Conservation (phyloP, 1,140 invertebrate genomes). For the Dendroctonus ponderosae region DNA sequence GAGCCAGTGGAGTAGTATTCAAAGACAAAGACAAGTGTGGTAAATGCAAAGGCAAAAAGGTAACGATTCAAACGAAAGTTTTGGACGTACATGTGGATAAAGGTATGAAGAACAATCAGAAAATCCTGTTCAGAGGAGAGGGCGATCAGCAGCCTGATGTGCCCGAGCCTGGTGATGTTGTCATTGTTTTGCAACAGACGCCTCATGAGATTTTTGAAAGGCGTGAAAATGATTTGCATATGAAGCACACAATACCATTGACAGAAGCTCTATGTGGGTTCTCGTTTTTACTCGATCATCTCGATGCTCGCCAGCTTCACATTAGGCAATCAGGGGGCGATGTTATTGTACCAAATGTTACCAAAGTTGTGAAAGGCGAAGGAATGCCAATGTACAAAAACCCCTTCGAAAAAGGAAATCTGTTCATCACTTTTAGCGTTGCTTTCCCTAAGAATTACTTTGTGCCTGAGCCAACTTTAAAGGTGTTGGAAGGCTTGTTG, state of each 20-base stretch:
- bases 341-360: constrained; percentile 74
- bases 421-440: constrained; percentile 86
- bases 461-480: constrained; percentile 63
- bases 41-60: constrained; percentile 79
- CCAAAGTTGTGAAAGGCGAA: constrained; percentile 78
- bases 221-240: constrained; percentile 71
- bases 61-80: constrained; percentile 74
- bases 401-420: constrained; percentile 79
- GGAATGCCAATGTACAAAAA: constrained; percentile 88
- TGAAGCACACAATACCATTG: constrained; percentile 71
- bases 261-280: constrained; percentile 92
- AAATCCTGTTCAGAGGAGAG: constrained; percentile 82
- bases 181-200: constrained; percentile 84
- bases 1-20: constrained; percentile 72
- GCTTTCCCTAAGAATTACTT: constrained; percentile 83
- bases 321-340: constrained; percentile 71
- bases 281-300: constrained; percentile 74
- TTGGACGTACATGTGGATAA: constrained; percentile 89
- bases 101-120: constrained; percentile 83
- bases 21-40: constrained; percentile 79
- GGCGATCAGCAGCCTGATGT: constrained; percentile 87
- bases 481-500: constrained; percentile 69
- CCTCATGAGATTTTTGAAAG: constrained; percentile 76
- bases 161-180: constrained; percentile 77
- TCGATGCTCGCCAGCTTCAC: constrained; percentile 79